Evolutionary conservation across 2,113 vertebrate genomes (phyloP), one percentile per base, ranked within the genome.

Genomic region (Siniperca chuatsi): DNA sequence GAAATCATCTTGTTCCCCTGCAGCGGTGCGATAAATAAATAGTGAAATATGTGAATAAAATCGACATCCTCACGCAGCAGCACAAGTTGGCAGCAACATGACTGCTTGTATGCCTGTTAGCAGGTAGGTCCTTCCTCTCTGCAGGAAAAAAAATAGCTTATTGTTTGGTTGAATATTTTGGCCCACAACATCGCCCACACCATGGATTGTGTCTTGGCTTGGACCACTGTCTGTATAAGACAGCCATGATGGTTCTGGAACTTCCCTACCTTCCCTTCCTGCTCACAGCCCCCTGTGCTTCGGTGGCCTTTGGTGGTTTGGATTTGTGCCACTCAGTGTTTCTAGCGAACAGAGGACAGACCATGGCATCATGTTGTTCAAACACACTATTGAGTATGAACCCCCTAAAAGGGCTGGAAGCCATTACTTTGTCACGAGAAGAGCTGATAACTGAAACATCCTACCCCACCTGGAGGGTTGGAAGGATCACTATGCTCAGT

Each of bases 251-350:
- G 69, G 29, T 52, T 75, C n/a, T n/a, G n/a, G 64, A 69, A 69
- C 23, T 52, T 62, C 46, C 23, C 33, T n/a, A 42, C 12, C n/a
- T n/a, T n/a, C n/a, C n/a, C n/a, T 29, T 78, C 40, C 13, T 55
- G 67, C 67, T 55, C 29, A 40, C 44, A 25, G 54, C 62, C 65
- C 83, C 65, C 67, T 58, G 66, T 73, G 65, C 44, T 58, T 66
- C 46, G 11, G 48, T 21, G 64, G 29, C 29, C 58, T 65, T 37
- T 37, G 35, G 35, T 4, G 35, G 81, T 73, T 71, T 70, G 77
- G 71, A 84, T 76, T 74, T n/a, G 60, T 61, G 48, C 33, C 68
- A 69, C 13, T 75, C 29, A 7, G 40, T 81, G 40, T 80, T 58
- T 79, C 10, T 42, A 50, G 58, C 29, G 33, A 25, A 65, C 18